Evolutionary conservation across 2,797 vertebrate genomes (phyloP).

Genomic region (Microtus agrestis): DNA sequence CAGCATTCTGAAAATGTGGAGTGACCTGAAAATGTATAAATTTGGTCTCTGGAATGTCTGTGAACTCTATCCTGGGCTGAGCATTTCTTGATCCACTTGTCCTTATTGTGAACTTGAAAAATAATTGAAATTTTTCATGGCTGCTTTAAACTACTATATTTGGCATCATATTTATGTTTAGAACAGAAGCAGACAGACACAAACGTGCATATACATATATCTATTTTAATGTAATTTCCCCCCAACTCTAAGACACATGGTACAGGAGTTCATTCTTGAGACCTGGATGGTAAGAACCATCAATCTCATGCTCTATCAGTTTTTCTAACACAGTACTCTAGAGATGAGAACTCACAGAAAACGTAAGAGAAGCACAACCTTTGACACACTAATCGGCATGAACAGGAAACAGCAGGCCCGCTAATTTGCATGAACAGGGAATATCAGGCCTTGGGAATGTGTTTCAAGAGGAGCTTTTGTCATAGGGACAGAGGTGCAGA

Average conservation of each 20-base stretch:
- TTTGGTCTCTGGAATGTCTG: neutral
- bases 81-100: constrained; percentile 37
- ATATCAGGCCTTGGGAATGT: neutral
- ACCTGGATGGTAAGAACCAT: neutral
- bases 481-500: neutral
- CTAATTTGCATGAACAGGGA: constrained; percentile 12
- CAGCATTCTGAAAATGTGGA: neutral
- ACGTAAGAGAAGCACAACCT: neutral
- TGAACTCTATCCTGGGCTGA: neutral
- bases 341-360: neutral
- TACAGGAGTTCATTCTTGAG: neutral
- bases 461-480: constrained; percentile 26
- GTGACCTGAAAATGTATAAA: constrained; percentile 1
- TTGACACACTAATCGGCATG: neutral
- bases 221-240: neutral
- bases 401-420: neutral
- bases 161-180: neutral
- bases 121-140: constrained; percentile 31
- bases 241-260: too few relatives aligned
- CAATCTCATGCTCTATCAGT: neutral
- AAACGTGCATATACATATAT: neutral
- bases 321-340: neutral
- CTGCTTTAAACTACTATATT: neutral
- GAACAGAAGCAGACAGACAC: neutral
- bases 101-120: constrained; percentile 53